Base-by-base conservation (phyloP, 2,113 vertebrate species). In the Rhegmatorhina hoffmannsi region DNA sequence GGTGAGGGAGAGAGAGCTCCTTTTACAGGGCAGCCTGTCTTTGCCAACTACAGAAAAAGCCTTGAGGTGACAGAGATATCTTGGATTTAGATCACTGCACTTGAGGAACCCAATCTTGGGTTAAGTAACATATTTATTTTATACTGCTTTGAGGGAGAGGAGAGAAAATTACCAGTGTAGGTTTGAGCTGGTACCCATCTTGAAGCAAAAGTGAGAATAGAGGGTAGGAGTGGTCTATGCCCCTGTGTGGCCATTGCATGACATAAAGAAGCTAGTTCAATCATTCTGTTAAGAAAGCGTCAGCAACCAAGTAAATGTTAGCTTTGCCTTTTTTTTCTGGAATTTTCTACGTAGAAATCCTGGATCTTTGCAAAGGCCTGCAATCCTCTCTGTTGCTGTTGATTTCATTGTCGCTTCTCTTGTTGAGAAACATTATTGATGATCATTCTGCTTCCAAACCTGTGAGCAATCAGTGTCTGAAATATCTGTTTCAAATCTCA, bases 331-430 rank as follows among this genome's bases (percentile, higher is more conserved):
- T 12, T 80, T 84, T 60, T 88, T 47, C 56, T 86, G 70, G 34
- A 69, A 36, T 77, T 90, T 78, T 16, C 86, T 77, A 38, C 75
- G 84, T 88, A 68, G 73, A 77, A 88, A 59, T 90, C 59, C 23
- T 75, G 47, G 12, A 29, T 59, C 34, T 84, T 67, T 72, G 47
- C 13, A 76, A 90, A 44, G 75, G 38, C 28, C 53, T 62, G 33
- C 67, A 66, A 89, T 93, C 63, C 38, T 95, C 34, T 59, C 16
- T 52, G 4, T 72, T 1, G 0, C 72, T 92, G 64, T 44, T 91
- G 74, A 64, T 86, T 92, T 94, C 68, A 28, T 84, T 90, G 81
- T 84, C 88, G 83, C 67, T 94, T 94, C 94, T 91, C 80, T 91
- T 67, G 47, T 62, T 90, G 68, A 43, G 78, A 78, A 84, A 53